Conservation (phyloP, 92 coral and sea anemone genomes). For the Paramuricea clavata region DNA sequence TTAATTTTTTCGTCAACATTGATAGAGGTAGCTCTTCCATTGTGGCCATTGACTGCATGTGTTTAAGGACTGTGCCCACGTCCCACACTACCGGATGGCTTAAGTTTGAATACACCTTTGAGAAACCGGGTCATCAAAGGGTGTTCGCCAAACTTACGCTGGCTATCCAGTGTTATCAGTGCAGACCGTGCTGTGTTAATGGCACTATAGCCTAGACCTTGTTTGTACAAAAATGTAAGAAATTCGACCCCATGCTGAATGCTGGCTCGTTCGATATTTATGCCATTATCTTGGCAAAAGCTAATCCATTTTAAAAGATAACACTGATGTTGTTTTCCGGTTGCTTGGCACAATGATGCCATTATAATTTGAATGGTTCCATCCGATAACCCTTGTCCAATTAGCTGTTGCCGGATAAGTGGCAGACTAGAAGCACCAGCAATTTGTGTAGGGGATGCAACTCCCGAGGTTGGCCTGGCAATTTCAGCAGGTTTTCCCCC, state of each 20-base stretch:
- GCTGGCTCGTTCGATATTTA: slow-evolving; percentile 28
- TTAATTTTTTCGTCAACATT: slow-evolving; percentile 35
- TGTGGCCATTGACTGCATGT: slow-evolving; percentile 49
- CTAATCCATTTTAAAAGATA: slow-evolving; percentile 34
- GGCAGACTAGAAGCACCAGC: slow-evolving; percentile 45
- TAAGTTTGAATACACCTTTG: slow-evolving; percentile 32
- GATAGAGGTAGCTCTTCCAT: slow-evolving; percentile 30
- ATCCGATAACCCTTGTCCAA: background rate
- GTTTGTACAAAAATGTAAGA: no score
- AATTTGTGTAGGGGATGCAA: slow-evolving; percentile 44
- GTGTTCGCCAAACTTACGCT: background rate
- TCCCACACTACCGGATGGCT: no score
- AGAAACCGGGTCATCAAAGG: slow-evolving; percentile 50
- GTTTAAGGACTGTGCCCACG: slow-evolving; percentile 42
- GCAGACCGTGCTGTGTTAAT: slow-evolving; percentile 21
- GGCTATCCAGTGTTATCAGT: background rate
- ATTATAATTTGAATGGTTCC: slow-evolving; percentile 37
- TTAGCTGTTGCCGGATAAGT: slow-evolving; percentile 57
- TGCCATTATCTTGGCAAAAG: background rate
- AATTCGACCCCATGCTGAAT: no score
- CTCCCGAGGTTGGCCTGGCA: slow-evolving; percentile 11
- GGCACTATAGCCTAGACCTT: no score
- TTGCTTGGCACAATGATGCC: slow-evolving; percentile 57
- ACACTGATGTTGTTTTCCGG: slow-evolving; percentile 26
- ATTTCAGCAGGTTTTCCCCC: background rate